Conservation (phyloP, 2,888 invertebrate species). For the Cremastobaeus sp. region DNA sequence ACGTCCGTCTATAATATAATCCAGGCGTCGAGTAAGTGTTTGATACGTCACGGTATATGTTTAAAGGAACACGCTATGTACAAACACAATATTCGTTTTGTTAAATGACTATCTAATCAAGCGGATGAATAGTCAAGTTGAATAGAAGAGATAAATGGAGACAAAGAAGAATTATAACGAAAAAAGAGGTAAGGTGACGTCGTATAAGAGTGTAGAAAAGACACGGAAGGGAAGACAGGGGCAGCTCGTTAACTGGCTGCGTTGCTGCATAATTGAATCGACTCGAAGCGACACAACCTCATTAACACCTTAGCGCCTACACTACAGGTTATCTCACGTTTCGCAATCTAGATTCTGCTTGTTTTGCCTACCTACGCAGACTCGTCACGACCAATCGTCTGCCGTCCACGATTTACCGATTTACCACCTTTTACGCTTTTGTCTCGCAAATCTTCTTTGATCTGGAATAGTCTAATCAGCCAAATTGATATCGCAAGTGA, state of each 20-base stretch:
- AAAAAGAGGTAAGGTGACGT: background rate
- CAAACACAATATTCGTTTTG: too few species aligned
- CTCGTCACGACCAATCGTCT: constrained; percentile 36
- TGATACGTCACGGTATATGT: too few species aligned
- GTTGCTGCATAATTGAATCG: constrained; percentile 77
- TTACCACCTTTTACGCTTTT: constrained; percentile 47
- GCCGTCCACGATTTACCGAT: constrained; percentile 44
- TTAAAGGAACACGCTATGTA: too few species aligned
- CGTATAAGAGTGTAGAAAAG: constrained; percentile 37
- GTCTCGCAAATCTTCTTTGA: constrained; percentile 23
- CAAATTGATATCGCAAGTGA: too few species aligned
- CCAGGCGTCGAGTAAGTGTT: too few species aligned
- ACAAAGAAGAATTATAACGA: constrained; percentile 1
- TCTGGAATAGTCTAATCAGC: constrained; percentile 3
- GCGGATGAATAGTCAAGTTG: constrained; percentile 31
- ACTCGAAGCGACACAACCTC: constrained; percentile 78
- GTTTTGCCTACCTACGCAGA: constrained; percentile 50
- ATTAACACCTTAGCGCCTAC: constrained; percentile 77
- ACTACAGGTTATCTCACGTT: constrained; percentile 77
- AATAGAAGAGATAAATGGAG: constrained; percentile 22
- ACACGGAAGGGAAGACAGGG: constrained; percentile 58
- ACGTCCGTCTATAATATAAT: too few species aligned
- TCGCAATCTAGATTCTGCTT: constrained; percentile 64
- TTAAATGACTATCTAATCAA: too few species aligned
- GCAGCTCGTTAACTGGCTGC: constrained; percentile 73